phyloP scores from a whole-genome alignment of 1,140 invertebrate species.

The Metaphire vulgaris region DNA sequence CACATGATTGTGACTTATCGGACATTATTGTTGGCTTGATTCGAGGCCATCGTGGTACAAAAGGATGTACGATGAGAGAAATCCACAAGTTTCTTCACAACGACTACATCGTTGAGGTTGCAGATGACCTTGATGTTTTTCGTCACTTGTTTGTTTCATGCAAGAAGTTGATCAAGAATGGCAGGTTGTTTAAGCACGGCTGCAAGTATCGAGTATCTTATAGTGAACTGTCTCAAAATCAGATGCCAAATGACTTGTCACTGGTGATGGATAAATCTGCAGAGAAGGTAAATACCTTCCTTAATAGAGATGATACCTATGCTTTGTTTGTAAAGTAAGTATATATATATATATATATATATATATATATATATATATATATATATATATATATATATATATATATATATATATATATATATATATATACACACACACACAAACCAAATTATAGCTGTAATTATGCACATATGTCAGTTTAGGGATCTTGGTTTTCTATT shows the following conservation, averaged over 20 bases:
- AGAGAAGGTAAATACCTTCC: not conserved
- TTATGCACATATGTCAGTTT: not conserved
- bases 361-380: slow-evolving; percentile 4
- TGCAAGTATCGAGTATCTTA: not conserved
- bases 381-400: not conserved
- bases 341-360: not conserved
- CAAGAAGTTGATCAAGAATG: not conserved
- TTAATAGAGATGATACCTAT: not conserved
- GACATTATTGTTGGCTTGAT: not conserved
- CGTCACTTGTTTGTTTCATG: not conserved
- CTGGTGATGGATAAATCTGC: not conserved
- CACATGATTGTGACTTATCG: not conserved
- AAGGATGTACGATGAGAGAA: not conserved
- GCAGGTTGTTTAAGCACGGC: not conserved
- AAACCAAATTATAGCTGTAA: not conserved
- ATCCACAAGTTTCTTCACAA: not conserved
- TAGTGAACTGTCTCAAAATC: not conserved
- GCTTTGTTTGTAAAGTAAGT: not conserved
- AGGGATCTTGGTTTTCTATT: too few relatives aligned
- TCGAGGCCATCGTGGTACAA: not conserved
- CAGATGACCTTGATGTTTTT: not conserved
- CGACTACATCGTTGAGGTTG: not conserved
- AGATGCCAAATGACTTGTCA: not conserved
- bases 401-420: not conserved
- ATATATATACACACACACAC: not conserved